Base-by-base conservation (phyloP, 2,888 invertebrate genomes). In the Heliconius cydno region DNA sequence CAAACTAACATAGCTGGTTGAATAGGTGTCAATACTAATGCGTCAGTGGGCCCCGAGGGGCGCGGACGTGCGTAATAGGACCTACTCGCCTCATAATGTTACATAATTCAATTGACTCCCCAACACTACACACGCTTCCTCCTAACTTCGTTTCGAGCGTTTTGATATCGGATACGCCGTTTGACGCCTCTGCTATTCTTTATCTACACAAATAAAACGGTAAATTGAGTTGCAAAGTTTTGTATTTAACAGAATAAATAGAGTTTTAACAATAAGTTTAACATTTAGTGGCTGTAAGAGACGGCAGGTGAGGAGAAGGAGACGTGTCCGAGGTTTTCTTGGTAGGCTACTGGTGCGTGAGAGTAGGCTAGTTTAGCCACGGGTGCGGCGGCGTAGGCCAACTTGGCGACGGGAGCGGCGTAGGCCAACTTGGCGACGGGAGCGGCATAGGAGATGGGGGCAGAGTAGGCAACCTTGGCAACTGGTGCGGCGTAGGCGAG, bases 81-180 rank as follows among this genome's bases (percentile, higher is more conserved):
- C 91, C 92, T 89, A 88, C 90, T 90, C 90, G 88, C 91, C 90
- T 93, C 90, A 91, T 94, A 94, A 94, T 91, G 94, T 90, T 91
- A 92, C 93, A 90, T 94, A 94, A 95, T 93, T 94, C 94, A 94
- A 94, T 95, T 94, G 93, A 92, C 94, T 92, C 92, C 91, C 94
- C 93, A 90, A 93, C 94, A 93, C 94, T 93, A 92, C 92, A 91
- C 94, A 94, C 93, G 93, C 92, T 93, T 91, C 90, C 88, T 89
- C 85, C 86, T 94, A 95, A 95, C 94, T 94, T 94, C 93, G 92
- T 95, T 94, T 93, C 86, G 86, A 92, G 87, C 94, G 93, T 94
- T 94, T 94, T 94, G 94, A 94, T 95, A 95, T 95, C 93, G 91
- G 94, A 95, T 95, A 92, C 94, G 88, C 86, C 90, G 91, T 87